phyloP scores from a whole-genome alignment of 2,888 invertebrate genomes.

The Ditula angustiorana region DNA sequence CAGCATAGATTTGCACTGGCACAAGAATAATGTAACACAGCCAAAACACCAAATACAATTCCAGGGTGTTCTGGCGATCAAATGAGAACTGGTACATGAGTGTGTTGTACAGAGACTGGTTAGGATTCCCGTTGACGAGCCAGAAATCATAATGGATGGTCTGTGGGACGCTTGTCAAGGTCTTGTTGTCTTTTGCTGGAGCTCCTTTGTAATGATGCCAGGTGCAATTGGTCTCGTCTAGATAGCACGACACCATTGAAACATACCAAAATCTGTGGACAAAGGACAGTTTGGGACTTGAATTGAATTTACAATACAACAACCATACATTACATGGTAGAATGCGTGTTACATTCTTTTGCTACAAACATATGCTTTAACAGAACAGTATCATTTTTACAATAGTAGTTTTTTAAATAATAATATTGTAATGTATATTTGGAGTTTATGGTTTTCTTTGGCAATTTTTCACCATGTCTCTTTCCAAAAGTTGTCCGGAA shows the following conservation, averaged over 20 bases:
- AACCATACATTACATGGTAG: too few relatives aligned
- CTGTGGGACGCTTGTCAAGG: constrained; percentile 69
- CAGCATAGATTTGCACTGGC: constrained; percentile 96
- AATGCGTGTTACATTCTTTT: too few relatives aligned
- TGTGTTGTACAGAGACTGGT: constrained; percentile 93
- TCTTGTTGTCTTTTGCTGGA: constrained; percentile 66
- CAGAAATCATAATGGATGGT: constrained; percentile 93
- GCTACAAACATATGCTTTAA: too few relatives aligned
- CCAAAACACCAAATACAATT: constrained; percentile 95
- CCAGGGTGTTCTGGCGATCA: constrained; percentile 96
- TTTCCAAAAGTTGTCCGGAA: too few relatives aligned
- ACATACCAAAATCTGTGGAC: constrained; percentile 96
- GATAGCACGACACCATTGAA: constrained; percentile 96
- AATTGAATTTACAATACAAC: too few relatives aligned
- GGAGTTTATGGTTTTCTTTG: too few relatives aligned
- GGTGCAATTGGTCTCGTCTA: constrained; percentile 91
- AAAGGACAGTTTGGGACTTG: neutral
- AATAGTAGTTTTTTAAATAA: too few relatives aligned
- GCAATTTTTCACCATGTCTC: too few relatives aligned
- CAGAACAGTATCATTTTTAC: too few relatives aligned
- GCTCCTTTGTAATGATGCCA: constrained; percentile 91
- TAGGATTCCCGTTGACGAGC: constrained; percentile 98
- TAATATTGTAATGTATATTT: too few relatives aligned
- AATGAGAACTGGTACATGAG: constrained; percentile 98
- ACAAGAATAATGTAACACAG: constrained; percentile 93